phyloP scores from a whole-genome alignment of 2,888 invertebrate genomes.

The Eustalomyia histrio region DNA sequence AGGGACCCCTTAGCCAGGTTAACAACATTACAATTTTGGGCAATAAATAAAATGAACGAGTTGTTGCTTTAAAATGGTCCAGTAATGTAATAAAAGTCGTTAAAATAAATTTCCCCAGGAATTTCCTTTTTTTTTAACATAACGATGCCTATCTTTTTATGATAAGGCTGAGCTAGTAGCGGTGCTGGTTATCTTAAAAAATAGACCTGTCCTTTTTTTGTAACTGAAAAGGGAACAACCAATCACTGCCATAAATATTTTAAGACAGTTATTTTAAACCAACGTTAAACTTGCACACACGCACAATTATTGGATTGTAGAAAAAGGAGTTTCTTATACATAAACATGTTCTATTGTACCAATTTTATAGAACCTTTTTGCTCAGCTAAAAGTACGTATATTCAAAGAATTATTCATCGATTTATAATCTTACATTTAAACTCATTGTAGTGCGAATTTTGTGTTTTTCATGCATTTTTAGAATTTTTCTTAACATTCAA shows the following conservation, averaged over 20 bases:
- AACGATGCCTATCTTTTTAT: constrained; percentile 20
- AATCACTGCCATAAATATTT: constrained; percentile 48
- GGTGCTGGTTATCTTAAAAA: constrained; percentile 11
- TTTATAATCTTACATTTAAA: no score
- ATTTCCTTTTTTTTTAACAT: neutral
- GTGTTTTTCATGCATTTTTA: no score
- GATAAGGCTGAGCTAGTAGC: neutral
- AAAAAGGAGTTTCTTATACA: neutral
- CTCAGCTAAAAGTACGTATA: no score
- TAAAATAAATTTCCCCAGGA: neutral
- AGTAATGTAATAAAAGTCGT: constrained; percentile 43
- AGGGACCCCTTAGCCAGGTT: constrained; percentile 13
- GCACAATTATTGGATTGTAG: constrained; percentile 8
- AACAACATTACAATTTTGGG: constrained; percentile 46
- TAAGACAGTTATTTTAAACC: constrained; percentile 34
- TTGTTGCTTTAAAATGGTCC: constrained; percentile 46
- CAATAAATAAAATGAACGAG: constrained; percentile 57
- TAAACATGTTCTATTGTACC: no score
- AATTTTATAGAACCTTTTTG: no score
- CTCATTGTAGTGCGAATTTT: no score
- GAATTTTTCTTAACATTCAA: no score
- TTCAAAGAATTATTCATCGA: no score
- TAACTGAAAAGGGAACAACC: constrained; percentile 3
- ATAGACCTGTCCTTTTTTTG: constrained; percentile 36
- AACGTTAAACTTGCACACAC: neutral